Base-by-base conservation (phyloP, 2,797 vertebrate genomes). In the Argyrosomus regius region DNA sequence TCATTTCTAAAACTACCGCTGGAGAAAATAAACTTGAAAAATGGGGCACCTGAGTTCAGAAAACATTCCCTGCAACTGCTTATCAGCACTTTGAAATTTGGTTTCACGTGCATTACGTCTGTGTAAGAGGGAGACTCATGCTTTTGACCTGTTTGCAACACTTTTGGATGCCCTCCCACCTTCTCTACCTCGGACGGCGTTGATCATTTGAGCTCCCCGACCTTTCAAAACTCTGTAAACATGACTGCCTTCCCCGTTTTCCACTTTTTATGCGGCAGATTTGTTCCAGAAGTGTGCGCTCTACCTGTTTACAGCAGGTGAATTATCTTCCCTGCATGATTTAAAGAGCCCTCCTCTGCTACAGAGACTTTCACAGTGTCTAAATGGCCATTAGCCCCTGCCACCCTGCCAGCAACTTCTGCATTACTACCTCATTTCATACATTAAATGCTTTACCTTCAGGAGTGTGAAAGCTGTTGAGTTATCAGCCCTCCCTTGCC, bases 341-440 rank as follows among this genome's bases (percentile, higher is more conserved):
- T 75, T 53, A 28, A 53, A 59, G 56, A 71, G 48, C 14, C 74
- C 57, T n/a, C 18, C 35, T 48, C 20, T 24, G 71, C 62, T 5
- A 54, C 39, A 72, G 56, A 54, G 78, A 72, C 83, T 79, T 80
- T 83, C 78, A 80, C 71, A 82, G 82, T 45, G 75, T 85, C 82
- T 75, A 18, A 46, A 16, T 70, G 60, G 26, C 89, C 81, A 87
- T 91, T 90, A 87, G 82, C 64, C 56, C 9, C 53, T 17, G 60
- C 68, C 3, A 54, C 64, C 63, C 2, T 24, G 52, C 67, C 58
- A n/a, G 62, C 74, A 78, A 70, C 83, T 82, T 80, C 80, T 70
- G 71, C 88, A 88, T 85, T 86, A 84, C 58, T 72, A 62, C 81
- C 87, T 94, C 90, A 94, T 94, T 95, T 95, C 93, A 94, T 93